Percentiles rank a stretch among this genome's conserved stretches.
These are phyloP conservation scores for Corythornis cristatus DNA, from an alignment of 2,113 vertebrate species.

Conservation along the genomic window DNA sequence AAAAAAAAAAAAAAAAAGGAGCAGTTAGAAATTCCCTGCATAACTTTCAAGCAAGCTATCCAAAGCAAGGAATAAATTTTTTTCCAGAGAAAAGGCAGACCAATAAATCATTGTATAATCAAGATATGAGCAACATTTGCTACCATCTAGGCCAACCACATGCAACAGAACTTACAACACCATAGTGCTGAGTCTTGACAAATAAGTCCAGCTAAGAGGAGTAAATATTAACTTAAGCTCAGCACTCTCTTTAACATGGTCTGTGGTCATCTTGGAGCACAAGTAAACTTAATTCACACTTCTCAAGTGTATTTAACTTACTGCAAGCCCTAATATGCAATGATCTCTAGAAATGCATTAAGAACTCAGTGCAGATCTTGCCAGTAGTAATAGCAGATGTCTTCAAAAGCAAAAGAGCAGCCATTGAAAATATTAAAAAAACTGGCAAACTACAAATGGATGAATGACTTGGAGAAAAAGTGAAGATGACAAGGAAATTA, in stretches of 20 bases:
- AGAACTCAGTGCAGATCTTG: neutral
- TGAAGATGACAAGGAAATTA: neutral
- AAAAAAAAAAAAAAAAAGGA: neutral
- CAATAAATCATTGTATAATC: neutral
- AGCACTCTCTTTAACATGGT: neutral
- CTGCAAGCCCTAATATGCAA: neutral
- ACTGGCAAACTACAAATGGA: neutral
- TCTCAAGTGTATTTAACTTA: neutral
- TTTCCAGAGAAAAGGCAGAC: neutral
- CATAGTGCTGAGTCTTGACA: neutral
- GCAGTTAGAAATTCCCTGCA: neutral
- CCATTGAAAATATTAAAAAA: neutral
- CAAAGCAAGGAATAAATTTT: neutral
- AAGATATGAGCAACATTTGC: neutral
- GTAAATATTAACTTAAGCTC: neutral
- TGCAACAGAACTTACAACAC: neutral
- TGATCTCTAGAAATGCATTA: neutral
- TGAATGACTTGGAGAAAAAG: neutral
- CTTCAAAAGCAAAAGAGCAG: neutral
- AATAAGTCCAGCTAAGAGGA: neutral
- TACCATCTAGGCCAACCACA: neutral
- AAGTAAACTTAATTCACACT: neutral
- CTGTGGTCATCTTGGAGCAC: neutral
- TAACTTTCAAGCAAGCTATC: neutral
- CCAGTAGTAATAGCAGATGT: neutral